phyloP scores from a whole-genome alignment of 2,113 vertebrate genomes.

The Anas platyrhynchos region DNA sequence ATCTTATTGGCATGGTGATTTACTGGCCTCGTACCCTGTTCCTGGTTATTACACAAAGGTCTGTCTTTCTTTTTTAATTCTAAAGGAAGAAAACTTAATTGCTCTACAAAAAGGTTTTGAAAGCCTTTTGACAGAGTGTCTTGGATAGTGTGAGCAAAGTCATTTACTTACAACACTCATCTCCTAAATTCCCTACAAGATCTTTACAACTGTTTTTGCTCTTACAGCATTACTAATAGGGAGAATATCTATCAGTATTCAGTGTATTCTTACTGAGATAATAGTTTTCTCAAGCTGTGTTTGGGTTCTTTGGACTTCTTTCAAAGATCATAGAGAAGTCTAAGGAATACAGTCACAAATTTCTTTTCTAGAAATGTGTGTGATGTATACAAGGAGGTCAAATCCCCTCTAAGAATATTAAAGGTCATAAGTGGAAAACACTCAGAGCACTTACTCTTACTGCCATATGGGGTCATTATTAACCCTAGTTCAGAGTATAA shows the following conservation, averaged over 20 bases:
- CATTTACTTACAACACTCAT: neutral
- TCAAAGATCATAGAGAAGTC: neutral
- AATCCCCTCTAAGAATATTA: neutral
- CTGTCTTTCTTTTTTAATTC: neutral
- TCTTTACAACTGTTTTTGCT: neutral
- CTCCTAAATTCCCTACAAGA: neutral
- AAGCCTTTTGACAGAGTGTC: neutral
- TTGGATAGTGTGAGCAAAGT: neutral
- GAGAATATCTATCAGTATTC: neutral
- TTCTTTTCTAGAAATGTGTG: neutral
- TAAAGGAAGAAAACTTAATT: neutral
- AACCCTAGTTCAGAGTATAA: neutral
- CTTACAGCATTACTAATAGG: neutral
- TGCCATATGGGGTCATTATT: neutral
- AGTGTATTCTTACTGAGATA: neutral
- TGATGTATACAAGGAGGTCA: neutral
- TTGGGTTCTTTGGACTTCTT: neutral
- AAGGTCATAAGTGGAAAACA: neutral
- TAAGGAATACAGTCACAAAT: neutral
- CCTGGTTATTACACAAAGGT: neutral
- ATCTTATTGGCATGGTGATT: fast-evolving
- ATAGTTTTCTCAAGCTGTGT: neutral
- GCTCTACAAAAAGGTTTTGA: neutral
- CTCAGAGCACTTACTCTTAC: neutral
- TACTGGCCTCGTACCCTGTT: neutral